phyloP scores from a whole-genome alignment of 2,113 vertebrate species.

The Sinocyclocheilus rhinocerous region DNA sequence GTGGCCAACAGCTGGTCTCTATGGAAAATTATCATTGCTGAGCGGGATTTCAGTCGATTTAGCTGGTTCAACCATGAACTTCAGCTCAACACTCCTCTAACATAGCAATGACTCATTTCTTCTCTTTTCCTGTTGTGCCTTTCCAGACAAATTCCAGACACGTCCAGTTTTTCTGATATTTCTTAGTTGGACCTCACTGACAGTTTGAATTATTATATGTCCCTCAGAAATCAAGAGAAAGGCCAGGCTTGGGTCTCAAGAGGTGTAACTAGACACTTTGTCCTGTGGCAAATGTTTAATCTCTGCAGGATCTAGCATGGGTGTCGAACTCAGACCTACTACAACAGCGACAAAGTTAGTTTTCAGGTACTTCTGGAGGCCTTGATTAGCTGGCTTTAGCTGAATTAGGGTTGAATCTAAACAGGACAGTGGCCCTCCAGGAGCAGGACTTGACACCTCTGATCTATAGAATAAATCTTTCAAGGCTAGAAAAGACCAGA shows the following conservation, averaged over 20 bases:
- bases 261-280: background rate
- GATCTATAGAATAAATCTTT: background rate
- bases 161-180: constrained; percentile 10
- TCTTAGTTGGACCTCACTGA: background rate
- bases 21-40: constrained; percentile 22
- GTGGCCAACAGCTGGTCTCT: constrained; percentile 2
- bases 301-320: background rate
- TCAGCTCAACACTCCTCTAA: constrained; percentile 19
- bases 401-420: background rate
- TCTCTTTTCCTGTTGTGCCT: constrained; percentile 30
- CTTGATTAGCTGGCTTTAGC: background rate
- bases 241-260: background rate
- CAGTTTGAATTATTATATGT: constrained; percentile 17
- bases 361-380: background rate
- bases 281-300: background rate
- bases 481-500: background rate
- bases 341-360: background rate
- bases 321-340: background rate
- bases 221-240: background rate
- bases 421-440: background rate
- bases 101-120: constrained; percentile 28
- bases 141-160: constrained; percentile 47
- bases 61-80: constrained; percentile 41
- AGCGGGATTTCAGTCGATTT: constrained; percentile 39
- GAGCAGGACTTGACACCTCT: background rate